These are phyloP conservation scores for Argynnis bischoffii DNA, from an alignment of 2,888 invertebrate genomes.

Conservation along the genomic window DNA sequence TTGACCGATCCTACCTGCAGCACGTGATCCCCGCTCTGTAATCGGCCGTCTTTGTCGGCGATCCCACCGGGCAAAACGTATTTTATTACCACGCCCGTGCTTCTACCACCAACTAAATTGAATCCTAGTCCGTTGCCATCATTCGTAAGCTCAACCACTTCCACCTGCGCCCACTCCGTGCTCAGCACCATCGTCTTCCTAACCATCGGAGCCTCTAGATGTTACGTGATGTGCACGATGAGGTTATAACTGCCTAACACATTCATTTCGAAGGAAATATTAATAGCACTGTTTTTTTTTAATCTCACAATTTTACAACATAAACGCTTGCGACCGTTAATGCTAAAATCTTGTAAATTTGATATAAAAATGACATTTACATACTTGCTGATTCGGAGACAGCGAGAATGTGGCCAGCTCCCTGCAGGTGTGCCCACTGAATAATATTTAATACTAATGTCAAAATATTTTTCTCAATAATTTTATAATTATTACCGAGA, in stretches of 20 bases:
- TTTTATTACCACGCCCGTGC: constrained; percentile 99
- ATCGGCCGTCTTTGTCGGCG: constrained; percentile 96
- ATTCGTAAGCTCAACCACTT: constrained; percentile 98
- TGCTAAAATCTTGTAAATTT: constrained; percentile 58
- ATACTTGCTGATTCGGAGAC: constrained; percentile 80
- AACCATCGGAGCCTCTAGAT: constrained; percentile 73
- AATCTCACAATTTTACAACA: constrained; percentile 46
- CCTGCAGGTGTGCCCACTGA: constrained; percentile 60
- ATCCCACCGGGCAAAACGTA: constrained; percentile 98
- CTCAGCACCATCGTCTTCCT: constrained; percentile 89
- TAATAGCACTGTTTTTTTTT: constrained; percentile 42
- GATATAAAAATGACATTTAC: constrained; percentile 80
- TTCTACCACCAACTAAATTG: constrained; percentile 98
- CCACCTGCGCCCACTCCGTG: constrained; percentile 99
- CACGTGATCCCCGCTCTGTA: constrained; percentile 98
- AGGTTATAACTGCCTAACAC: constrained; percentile 64
- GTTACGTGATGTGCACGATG: constrained; percentile 72
- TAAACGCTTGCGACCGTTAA: constrained; percentile 47
- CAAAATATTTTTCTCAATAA: constrained; percentile 20
- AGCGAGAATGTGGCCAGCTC: constrained; percentile 78
- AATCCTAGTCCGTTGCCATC: constrained; percentile 99
- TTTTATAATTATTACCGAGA: background rate
- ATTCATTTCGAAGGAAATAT: constrained; percentile 52
- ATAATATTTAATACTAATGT: constrained; percentile 46
- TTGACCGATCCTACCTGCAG: constrained; percentile 97